Percentiles rank a stretch among this genome's conserved stretches.
Conservation (phyloP, 2,888 invertebrate species). For the Pharmacophagus antenor region DNA sequence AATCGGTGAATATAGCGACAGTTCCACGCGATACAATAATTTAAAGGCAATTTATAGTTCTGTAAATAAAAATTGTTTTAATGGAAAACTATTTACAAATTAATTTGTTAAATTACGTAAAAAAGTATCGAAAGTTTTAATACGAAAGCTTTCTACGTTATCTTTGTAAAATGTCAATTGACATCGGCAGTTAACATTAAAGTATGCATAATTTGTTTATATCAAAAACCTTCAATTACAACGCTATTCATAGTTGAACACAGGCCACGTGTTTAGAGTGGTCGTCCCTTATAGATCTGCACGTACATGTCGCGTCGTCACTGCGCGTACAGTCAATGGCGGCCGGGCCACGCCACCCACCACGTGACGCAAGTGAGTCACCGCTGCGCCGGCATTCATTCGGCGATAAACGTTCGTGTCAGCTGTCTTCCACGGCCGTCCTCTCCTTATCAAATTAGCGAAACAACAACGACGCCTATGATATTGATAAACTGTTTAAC, state of each 20-base stretch:
- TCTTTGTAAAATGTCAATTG: too few relatives aligned
- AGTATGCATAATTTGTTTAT: neutral
- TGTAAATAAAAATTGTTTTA: too few relatives aligned
- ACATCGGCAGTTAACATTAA: too few relatives aligned
- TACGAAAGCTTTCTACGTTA: too few relatives aligned
- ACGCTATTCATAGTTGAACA: neutral
- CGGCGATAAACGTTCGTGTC: constrained; percentile 45
- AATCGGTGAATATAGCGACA: too few relatives aligned
- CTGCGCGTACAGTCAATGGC: constrained; percentile 19
- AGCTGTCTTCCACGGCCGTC: constrained; percentile 40
- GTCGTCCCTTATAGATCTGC: neutral
- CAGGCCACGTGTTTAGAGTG: neutral
- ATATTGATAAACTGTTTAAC: neutral
- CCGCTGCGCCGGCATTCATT: constrained; percentile 45
- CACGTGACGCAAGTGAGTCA: constrained; percentile 32
- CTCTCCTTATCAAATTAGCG: constrained; percentile 23
- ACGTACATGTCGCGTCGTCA: constrained; percentile 1
- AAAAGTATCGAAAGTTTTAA: too few relatives aligned
- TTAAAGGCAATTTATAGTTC: too few relatives aligned
- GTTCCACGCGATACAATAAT: too few relatives aligned
- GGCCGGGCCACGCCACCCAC: constrained; percentile 29
- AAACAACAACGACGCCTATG: constrained; percentile 7
- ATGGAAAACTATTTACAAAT: too few relatives aligned
- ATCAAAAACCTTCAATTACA: neutral
- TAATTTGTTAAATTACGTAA: too few relatives aligned